Percentiles rank a stretch among this genome's conserved stretches.
Evolutionary conservation across 1,140 invertebrate genomes (phyloP).

Genomic region (Neotoxoptera formosana): DNA sequence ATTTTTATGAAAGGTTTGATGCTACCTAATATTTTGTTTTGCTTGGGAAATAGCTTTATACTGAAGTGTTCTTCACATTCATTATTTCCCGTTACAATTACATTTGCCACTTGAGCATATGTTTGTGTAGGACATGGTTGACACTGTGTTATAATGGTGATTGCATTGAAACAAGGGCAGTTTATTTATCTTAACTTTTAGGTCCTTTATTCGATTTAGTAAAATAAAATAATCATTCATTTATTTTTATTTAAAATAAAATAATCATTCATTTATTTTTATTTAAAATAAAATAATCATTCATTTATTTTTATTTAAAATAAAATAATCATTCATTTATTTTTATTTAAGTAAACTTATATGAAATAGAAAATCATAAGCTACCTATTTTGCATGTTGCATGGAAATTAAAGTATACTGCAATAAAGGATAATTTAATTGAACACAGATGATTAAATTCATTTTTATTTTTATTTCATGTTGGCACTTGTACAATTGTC

Average conservation of each 20-base stretch:
- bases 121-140: background rate
- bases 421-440: background rate
- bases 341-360: conserved; percentile 3
- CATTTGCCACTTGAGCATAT: background rate
- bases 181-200: background rate
- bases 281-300: background rate
- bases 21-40: background rate
- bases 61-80: background rate
- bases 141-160: background rate
- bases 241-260: too few relatives aligned
- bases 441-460: background rate
- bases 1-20: background rate
- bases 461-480: conserved; percentile 24
- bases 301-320: background rate
- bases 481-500: conserved; percentile 22
- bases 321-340: background rate
- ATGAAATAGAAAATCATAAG: background rate
- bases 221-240: too few relatives aligned
- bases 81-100: conserved; percentile 22
- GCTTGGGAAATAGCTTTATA: background rate
- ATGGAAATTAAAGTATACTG: background rate
- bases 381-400: background rate
- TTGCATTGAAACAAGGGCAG: background rate
- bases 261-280: background rate
- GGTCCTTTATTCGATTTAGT: background rate